Evolutionary conservation across 2,888 invertebrate species (phyloP).

Genomic region (Plebejus melissa): DNA sequence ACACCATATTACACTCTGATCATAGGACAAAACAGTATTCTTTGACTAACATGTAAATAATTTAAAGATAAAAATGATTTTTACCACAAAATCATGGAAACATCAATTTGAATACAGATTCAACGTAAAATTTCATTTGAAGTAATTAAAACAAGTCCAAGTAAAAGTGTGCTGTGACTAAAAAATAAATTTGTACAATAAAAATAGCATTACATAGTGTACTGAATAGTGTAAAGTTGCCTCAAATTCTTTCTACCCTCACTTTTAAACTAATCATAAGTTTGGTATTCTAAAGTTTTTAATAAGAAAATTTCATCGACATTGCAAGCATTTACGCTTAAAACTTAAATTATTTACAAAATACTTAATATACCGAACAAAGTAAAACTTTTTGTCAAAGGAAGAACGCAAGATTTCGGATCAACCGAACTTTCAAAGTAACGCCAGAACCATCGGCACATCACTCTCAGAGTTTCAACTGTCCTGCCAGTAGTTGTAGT

Average conservation of each 20-base stretch:
- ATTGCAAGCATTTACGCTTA: neutral
- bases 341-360: slow-evolving; percentile 13
- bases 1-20: too few species aligned
- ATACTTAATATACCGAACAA: slow-evolving; percentile 30
- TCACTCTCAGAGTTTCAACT: slow-evolving; percentile 63
- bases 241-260: neutral
- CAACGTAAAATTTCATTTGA: too few species aligned
- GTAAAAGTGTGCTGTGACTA: too few species aligned
- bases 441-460: slow-evolving; percentile 36
- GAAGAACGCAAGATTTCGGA: slow-evolving; percentile 25
- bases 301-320: neutral
- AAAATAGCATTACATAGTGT: neutral
- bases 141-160: too few species aligned
- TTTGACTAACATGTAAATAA: too few species aligned
- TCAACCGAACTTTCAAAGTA: neutral
- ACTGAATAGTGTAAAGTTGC: neutral
- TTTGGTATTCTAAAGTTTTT: neutral
- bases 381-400: neutral
- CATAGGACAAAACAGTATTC: too few species aligned
- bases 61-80: too few species aligned
- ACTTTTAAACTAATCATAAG: neutral
- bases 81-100: too few species aligned
- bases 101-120: too few species aligned
- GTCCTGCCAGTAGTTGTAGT: slow-evolving; percentile 73
- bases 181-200: neutral